Evolutionary conservation across 2,797 vertebrate species (phyloP).

Genomic region (Tolypeutes matacus): DNA sequence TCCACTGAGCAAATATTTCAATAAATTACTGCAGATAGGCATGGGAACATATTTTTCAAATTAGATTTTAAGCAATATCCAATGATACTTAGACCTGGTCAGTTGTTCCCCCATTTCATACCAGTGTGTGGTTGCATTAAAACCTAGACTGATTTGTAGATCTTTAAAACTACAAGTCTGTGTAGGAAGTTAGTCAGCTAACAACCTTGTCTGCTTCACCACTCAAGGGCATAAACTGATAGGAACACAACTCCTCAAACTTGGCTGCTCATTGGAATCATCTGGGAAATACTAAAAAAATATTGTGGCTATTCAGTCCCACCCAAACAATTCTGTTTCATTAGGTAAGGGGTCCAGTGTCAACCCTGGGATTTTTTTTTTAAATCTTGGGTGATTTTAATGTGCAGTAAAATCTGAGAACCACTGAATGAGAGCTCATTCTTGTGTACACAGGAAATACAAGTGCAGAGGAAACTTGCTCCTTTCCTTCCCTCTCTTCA

Average conservation of each 20-base stretch:
- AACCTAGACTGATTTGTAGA: background rate
- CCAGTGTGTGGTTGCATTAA: background rate
- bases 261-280: background rate
- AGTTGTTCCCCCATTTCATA: conserved; percentile 18
- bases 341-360: background rate
- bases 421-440: background rate
- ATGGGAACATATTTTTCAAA: conserved; percentile 42
- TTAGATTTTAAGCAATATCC: conserved; percentile 14
- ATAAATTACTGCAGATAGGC: conserved; percentile 3
- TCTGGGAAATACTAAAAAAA: background rate
- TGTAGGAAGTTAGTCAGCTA: background rate
- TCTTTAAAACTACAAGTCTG: conserved; percentile 21
- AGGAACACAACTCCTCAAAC: background rate
- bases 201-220: background rate
- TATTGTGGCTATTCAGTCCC: background rate
- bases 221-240: background rate
- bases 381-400: background rate
- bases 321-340: background rate
- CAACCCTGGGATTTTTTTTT: background rate
- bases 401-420: background rate
- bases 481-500: too few relatives aligned
- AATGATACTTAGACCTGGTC: background rate
- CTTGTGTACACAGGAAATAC: background rate
- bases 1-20: background rate
- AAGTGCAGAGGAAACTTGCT: background rate